Conservation (phyloP, 1,140 invertebrate genomes). For the Anagrus nilaparvatae region DNA sequence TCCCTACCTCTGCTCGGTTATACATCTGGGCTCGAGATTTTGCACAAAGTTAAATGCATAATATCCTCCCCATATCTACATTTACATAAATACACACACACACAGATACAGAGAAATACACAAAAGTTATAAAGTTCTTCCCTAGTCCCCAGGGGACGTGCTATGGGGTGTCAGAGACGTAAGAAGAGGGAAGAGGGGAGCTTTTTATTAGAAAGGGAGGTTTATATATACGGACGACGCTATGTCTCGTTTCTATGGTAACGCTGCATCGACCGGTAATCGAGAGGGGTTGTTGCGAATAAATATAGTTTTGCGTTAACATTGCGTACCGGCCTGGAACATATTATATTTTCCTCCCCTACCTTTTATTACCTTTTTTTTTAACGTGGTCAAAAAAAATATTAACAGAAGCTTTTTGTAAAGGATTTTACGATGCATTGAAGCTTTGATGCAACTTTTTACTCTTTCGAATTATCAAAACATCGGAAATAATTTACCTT, state of each 20-base stretch:
- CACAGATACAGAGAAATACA: not conserved
- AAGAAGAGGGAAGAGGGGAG: not conserved
- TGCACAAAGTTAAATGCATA: too few relatives aligned
- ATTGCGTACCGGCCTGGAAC: slow-evolving; percentile 22
- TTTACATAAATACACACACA: not conserved
- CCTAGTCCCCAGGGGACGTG: not conserved
- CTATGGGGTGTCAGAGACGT: not conserved
- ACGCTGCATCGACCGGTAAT: slow-evolving; percentile 40
- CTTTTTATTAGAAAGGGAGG: not conserved
- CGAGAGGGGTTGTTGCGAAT: slow-evolving; percentile 3
- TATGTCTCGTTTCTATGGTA: slow-evolving; percentile 41
- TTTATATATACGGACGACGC: slow-evolving; percentile 16
- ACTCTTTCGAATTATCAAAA: too few relatives aligned
- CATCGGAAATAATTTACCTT: too few relatives aligned
- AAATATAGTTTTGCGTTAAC: slow-evolving; percentile 5
- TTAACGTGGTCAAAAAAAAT: slow-evolving; percentile 4
- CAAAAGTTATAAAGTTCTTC: not conserved
- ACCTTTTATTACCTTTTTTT: not conserved
- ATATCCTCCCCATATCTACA: not conserved
- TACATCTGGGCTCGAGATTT: too few relatives aligned
- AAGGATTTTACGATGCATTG: too few relatives aligned
- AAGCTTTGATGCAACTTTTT: too few relatives aligned
- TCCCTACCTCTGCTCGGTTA: too few relatives aligned
- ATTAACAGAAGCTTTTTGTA: not conserved
- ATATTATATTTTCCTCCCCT: slow-evolving; percentile 17